Evolutionary conservation across 2,113 vertebrate genomes (phyloP).

Genomic region (Seriola aureovittata): DNA sequence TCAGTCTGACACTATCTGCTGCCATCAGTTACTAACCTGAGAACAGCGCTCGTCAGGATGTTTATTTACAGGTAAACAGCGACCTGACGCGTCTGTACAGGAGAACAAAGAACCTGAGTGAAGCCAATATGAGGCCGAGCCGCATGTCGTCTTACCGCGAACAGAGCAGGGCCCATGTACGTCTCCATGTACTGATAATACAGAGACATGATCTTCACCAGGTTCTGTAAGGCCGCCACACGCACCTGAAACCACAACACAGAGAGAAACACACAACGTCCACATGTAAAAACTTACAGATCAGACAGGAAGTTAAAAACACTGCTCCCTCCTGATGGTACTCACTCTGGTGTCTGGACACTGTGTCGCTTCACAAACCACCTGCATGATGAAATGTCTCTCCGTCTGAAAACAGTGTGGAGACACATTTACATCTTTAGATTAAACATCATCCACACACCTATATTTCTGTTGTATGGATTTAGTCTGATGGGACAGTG

Average conservation of each 20-base stretch:
- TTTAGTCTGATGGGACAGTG: too few species aligned
- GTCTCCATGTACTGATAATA: slow-evolving; percentile 99
- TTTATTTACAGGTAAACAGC: too few species aligned
- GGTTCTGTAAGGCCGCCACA: slow-evolving; percentile 96
- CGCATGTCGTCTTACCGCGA: slow-evolving; percentile 88
- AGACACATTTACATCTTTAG: too few species aligned
- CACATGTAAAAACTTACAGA: neutral
- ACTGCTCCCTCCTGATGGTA: slow-evolving; percentile 11
- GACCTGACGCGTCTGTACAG: too few species aligned
- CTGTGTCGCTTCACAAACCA: slow-evolving; percentile 98
- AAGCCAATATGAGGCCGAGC: too few species aligned
- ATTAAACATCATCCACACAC: too few species aligned
- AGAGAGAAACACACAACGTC: too few species aligned
- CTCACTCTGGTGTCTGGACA: slow-evolving; percentile 98
- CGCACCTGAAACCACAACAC: slow-evolving; percentile 87
- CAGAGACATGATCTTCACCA: slow-evolving; percentile 99
- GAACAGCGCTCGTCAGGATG: too few species aligned
- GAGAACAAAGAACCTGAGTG: too few species aligned
- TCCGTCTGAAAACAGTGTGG: slow-evolving; percentile 87
- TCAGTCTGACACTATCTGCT: too few species aligned
- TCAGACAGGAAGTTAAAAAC: neutral
- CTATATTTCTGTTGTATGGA: too few species aligned
- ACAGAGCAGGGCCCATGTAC: slow-evolving; percentile 97
- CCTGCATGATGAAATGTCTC: slow-evolving; percentile 99
- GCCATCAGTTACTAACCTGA: too few species aligned